phyloP scores from a whole-genome alignment of 2,113 vertebrate species.

The Sebastes fasciatus region DNA sequence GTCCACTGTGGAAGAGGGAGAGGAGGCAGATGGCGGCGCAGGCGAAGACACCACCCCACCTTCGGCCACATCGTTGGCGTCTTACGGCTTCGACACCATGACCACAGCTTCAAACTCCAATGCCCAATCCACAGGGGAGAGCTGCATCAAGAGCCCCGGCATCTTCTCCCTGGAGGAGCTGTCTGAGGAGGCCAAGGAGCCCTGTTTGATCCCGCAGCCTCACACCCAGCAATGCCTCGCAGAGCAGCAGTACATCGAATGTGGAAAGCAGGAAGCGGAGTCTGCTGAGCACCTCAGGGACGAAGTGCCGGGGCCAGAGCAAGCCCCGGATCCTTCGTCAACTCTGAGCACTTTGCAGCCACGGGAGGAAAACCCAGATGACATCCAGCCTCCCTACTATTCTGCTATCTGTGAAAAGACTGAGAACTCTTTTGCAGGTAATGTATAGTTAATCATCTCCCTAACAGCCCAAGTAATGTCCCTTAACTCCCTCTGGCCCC shows the following conservation, averaged over 20 bases:
- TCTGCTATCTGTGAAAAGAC: conserved; percentile 83
- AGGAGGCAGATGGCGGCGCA: conserved; percentile 49
- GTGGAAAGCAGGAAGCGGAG: conserved; percentile 56
- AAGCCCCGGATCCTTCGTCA: conserved; percentile 20
- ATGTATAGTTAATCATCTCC: conserved; percentile 81
- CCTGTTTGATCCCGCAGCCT: conserved; percentile 55
- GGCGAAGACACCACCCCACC: conserved; percentile 77
- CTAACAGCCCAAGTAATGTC: conserved; percentile 33
- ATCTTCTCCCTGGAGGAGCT: conserved; percentile 86
- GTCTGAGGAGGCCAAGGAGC: conserved; percentile 79
- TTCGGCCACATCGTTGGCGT: conserved; percentile 80
- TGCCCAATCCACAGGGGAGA: conserved; percentile 82
- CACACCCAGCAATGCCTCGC: conserved; percentile 1
- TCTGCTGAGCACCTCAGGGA: conserved; percentile 4
- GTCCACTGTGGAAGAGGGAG: conserved; percentile 75
- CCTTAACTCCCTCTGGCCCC: conserved; percentile 16
- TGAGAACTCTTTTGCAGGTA: conserved; percentile 87
- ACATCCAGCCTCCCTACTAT: conserved; percentile 80
- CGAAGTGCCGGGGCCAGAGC: conserved; percentile 31
- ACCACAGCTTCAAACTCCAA: conserved; percentile 82
- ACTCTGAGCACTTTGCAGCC: conserved; percentile 46
- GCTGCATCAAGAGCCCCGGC: conserved; percentile 85
- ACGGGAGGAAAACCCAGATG: conserved; percentile 61
- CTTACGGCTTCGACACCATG: conserved; percentile 81
- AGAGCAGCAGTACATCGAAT: conserved; percentile 79